Evolutionary conservation across 1,140 invertebrate genomes (phyloP).

Genomic region (Oryzaephilus surinamensis): DNA sequence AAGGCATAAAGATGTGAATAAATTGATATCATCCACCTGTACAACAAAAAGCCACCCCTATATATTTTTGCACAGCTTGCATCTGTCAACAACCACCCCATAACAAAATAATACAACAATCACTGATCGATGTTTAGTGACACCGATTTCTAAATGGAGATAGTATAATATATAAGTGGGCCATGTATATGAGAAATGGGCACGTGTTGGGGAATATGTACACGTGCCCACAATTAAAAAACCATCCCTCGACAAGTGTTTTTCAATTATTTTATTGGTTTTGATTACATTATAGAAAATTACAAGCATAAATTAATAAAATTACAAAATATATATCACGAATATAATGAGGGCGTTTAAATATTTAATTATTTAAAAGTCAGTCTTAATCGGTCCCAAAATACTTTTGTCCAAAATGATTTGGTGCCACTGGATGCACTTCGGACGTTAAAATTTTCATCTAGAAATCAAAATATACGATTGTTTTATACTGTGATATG

Average conservation of each 20-base stretch:
- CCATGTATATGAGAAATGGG: slow-evolving; percentile 13
- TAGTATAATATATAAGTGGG: neutral
- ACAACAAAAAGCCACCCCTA: slow-evolving; percentile 18
- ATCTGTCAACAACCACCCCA: slow-evolving; percentile 13
- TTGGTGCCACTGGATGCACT: slow-evolving; percentile 88
- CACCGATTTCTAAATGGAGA: neutral
- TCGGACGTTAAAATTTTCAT: slow-evolving; percentile 94
- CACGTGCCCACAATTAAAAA: slow-evolving; percentile 7
- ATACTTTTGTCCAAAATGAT: slow-evolving; percentile 97
- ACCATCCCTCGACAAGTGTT: neutral
- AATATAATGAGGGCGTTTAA: too few relatives aligned
- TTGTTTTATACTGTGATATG: slow-evolving; percentile 1
- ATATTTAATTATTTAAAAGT: too few relatives aligned
- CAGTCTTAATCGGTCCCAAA: slow-evolving; percentile 96
- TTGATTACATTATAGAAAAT: neutral
- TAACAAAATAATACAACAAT: neutral
- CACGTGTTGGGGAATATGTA: slow-evolving; percentile 21
- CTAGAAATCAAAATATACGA: slow-evolving; percentile 43
- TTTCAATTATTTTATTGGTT: too few relatives aligned
- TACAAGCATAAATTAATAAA: neutral
- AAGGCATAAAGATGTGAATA: slow-evolving; percentile 24
- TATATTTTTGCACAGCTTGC: slow-evolving; percentile 1
- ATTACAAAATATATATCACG: neutral
- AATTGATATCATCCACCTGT: slow-evolving; percentile 19
- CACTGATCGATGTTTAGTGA: neutral